Percentiles rank a stretch among this genome's conserved stretches.
Evolutionary conservation across 1,140 invertebrate genomes (phyloP).

Genomic region (fruit fly (Drosophila melanogaster)): DNA sequence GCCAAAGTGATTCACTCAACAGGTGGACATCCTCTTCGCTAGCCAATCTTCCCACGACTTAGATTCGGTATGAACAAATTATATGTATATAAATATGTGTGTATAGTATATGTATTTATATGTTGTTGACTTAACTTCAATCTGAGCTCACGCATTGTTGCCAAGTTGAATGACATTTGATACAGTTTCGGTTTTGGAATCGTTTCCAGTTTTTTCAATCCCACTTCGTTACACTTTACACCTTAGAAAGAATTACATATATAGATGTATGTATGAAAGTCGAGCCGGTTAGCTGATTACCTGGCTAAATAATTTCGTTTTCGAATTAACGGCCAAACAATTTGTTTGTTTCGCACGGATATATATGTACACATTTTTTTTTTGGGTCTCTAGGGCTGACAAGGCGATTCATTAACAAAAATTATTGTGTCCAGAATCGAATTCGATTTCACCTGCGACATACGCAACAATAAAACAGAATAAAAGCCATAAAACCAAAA

Average conservation of each 20-base stretch:
- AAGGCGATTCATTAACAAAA: conserved; percentile 29
- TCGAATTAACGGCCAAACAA: conserved; percentile 30
- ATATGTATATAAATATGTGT: background rate
- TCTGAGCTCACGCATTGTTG: conserved; percentile 8
- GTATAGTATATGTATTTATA: background rate
- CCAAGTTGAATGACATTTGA: conserved; percentile 73
- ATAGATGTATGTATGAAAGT: background rate
- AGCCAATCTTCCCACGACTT: conserved; percentile 12
- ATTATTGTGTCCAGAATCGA: conserved; percentile 30
- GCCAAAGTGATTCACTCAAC: background rate
- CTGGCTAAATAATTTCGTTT: conserved; percentile 9
- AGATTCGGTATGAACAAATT: background rate
- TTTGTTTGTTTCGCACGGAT: conserved; percentile 12
- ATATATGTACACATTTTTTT: background rate
- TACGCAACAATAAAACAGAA: conserved; percentile 30
- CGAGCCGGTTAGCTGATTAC: conserved; percentile 24
- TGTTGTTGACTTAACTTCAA: conserved; percentile 12
- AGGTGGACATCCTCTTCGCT: background rate
- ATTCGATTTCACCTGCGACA: conserved; percentile 70
- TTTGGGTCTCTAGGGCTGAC: conserved; percentile 4
- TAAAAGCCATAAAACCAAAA: conserved; percentile 36
- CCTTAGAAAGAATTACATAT: conserved; percentile 15
- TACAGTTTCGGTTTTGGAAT: conserved; percentile 59
- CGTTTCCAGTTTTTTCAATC: conserved; percentile 40
- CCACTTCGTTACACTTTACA: conserved; percentile 32